phyloP scores from a whole-genome alignment of 2,888 invertebrate genomes.

The Agriopis leucophaearia region DNA sequence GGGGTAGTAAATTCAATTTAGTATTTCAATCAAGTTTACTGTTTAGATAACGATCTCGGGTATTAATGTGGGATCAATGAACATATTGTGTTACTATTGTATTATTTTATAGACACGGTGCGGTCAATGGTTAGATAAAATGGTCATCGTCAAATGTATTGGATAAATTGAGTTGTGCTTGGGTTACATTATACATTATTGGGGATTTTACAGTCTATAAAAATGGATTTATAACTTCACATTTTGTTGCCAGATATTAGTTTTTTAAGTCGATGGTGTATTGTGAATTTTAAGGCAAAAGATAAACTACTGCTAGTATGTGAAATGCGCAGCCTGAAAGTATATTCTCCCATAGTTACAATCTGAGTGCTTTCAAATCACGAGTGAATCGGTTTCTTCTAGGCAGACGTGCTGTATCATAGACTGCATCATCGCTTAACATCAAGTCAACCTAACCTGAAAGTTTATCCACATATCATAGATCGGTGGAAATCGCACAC shows the following conservation, averaged over 20 bases:
- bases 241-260: neutral
- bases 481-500: too few relatives aligned
- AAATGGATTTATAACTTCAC: slow-evolving; percentile 2
- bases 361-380: too few relatives aligned
- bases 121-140: slow-evolving; percentile 31
- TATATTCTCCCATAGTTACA: too few relatives aligned
- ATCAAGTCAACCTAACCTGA: too few relatives aligned
- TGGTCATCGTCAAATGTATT: slow-evolving; percentile 19
- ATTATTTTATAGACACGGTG: slow-evolving; percentile 26
- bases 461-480: too few relatives aligned
- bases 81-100: slow-evolving; percentile 37
- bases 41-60: slow-evolving; percentile 44
- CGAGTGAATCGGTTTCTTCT: too few relatives aligned
- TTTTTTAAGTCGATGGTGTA: neutral
- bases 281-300: too few relatives aligned
- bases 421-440: too few relatives aligned
- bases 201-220: slow-evolving; percentile 10
- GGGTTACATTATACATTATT: too few relatives aligned
- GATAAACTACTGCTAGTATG: too few relatives aligned
- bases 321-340: too few relatives aligned
- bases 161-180: neutral
- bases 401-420: too few relatives aligned
- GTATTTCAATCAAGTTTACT: slow-evolving; percentile 53
- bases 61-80: slow-evolving; percentile 36
- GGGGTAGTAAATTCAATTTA: slow-evolving; percentile 51